Evolutionary conservation across 2,888 invertebrate genomes (phyloP).

Genomic region (Apamea anceps): DNA sequence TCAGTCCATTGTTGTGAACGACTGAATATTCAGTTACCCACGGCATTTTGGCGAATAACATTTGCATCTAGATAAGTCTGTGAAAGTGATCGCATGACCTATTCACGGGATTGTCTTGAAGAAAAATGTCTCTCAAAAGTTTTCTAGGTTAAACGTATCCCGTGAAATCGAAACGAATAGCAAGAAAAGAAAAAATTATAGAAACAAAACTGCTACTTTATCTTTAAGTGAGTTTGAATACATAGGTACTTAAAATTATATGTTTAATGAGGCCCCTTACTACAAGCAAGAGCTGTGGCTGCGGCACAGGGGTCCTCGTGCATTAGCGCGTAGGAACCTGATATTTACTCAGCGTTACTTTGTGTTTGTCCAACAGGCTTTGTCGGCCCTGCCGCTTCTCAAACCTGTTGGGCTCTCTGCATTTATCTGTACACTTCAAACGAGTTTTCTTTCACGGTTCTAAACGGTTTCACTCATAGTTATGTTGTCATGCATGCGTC

Average conservation of each 20-base stretch:
- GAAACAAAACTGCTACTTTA: constrained; percentile 25
- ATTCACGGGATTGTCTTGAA: constrained; percentile 46
- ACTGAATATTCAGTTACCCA: constrained; percentile 82
- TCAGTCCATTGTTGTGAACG: constrained; percentile 84
- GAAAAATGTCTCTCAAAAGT: constrained; percentile 21
- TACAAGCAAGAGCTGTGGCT: constrained; percentile 60
- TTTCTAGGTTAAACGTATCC: constrained; percentile 24
- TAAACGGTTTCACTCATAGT: constrained; percentile 55
- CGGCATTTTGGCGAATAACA: constrained; percentile 76
- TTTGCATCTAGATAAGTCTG: constrained; percentile 77
- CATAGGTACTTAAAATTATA: constrained; percentile 50
- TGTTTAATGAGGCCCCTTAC: constrained; percentile 61
- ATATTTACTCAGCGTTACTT: constrained; percentile 82
- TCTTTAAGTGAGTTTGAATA: constrained; percentile 26
- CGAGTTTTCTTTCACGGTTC: constrained; percentile 68
- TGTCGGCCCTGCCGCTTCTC: constrained; percentile 76
- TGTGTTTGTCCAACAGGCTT: constrained; percentile 82
- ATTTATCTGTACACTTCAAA: constrained; percentile 69
- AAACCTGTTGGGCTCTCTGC: constrained; percentile 79
- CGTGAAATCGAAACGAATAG: constrained; percentile 21
- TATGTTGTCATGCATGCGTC: constrained; percentile 53
- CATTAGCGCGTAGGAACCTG: constrained; percentile 82
- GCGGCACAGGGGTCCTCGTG: constrained; percentile 74
- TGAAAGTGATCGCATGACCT: constrained; percentile 69
- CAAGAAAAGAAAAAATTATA: constrained; percentile 8